A percentile compares a stretch with the other conserved stretches of the same genome.
Evolutionary conservation across 2,113 vertebrate species (phyloP).

Genomic region (Tricholaema leucomelas): DNA sequence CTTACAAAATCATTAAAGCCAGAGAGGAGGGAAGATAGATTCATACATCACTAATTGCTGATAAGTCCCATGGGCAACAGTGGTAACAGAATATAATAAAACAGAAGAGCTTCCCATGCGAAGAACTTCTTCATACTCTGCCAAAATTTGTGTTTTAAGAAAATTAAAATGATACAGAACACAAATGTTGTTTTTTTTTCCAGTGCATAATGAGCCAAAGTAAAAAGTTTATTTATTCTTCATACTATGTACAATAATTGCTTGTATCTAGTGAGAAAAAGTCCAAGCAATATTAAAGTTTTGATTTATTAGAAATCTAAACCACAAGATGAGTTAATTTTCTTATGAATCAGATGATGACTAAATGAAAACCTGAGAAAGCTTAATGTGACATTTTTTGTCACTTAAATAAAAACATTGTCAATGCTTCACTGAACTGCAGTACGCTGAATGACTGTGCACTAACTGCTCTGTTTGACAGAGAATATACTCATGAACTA

Average conservation of each 20-base stretch:
- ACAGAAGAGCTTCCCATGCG: background rate
- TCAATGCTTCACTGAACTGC: no score
- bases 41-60: background rate
- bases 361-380: background rate
- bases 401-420: background rate
- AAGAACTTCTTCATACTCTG: background rate
- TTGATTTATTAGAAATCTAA: background rate
- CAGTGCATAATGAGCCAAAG: background rate
- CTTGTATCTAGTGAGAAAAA: background rate
- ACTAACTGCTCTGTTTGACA: background rate
- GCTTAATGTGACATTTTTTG: background rate
- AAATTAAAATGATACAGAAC: background rate
- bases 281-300: background rate
- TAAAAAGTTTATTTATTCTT: background rate
- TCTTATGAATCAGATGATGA: background rate
- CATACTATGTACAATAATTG: background rate
- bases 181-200: background rate
- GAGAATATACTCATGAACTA: background rate
- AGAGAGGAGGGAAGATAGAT: background rate
- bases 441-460: background rate
- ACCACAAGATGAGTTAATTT: background rate
- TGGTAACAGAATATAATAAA: constrained; percentile 1
- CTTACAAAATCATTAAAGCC: background rate
- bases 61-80: background rate
- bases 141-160: background rate